These are phyloP conservation scores for Salminus brasiliensis DNA, from an alignment of 2,113 vertebrate genomes.

Conservation along the genomic window DNA sequence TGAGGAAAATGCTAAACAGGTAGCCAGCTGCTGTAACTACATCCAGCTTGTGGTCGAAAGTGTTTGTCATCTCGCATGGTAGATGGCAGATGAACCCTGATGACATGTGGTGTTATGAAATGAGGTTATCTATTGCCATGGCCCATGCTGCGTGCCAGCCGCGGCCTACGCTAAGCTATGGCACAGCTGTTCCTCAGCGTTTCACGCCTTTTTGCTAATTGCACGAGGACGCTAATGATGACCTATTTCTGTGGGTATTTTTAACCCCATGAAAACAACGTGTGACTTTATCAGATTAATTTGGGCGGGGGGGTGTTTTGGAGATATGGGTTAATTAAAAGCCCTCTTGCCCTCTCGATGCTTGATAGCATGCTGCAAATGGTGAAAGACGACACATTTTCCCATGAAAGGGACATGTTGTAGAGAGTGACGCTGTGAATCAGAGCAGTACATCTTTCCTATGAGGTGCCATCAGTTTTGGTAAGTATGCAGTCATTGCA, in stretches of 20 bases:
- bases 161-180: slow-evolving; percentile 46
- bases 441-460: neutral
- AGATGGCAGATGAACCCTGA: slow-evolving; percentile 34
- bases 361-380: neutral
- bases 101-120: slow-evolving; percentile 49
- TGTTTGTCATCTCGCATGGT: slow-evolving; percentile 1
- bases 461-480: neutral
- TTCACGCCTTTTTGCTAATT: slow-evolving; percentile 60
- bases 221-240: slow-evolving; percentile 47
- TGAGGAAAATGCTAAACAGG: neutral
- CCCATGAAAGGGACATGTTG: neutral
- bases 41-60: neutral
- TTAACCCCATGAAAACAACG: slow-evolving; percentile 53
- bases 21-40: neutral
- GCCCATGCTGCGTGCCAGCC: slow-evolving; percentile 38
- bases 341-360: neutral
- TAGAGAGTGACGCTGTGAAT: neutral
- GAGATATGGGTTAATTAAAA: slow-evolving; percentile 26
- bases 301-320: slow-evolving; percentile 13
- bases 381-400: slow-evolving; percentile 3
- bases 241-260: slow-evolving; percentile 54
- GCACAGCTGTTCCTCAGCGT: slow-evolving; percentile 56
- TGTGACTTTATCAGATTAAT: slow-evolving; percentile 40
- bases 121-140: slow-evolving; percentile 52
- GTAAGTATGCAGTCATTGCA: neutral